Evolutionary conservation across 2,888 invertebrate genomes (phyloP).

Genomic region (Aricia artaxerxes): DNA sequence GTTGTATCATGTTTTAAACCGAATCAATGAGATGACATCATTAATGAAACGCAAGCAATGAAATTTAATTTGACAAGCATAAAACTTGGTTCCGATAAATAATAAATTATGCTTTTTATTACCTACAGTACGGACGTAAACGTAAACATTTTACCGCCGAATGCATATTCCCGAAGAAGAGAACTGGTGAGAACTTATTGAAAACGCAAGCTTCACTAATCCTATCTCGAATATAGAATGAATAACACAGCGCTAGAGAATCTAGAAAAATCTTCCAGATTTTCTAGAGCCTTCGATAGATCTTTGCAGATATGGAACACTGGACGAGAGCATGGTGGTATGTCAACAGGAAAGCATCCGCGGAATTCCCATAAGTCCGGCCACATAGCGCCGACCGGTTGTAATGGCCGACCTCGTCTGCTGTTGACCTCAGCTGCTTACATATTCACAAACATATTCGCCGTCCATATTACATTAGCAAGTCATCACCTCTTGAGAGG

Average conservation of each 20-base stretch:
- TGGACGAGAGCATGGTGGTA: not conserved
- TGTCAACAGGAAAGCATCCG: constrained; percentile 1
- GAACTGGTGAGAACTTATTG: not conserved
- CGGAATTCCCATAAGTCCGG: constrained; percentile 6
- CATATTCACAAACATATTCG: constrained; percentile 23
- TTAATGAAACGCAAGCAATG: not conserved
- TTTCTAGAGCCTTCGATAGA: no score
- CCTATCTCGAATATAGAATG: no score
- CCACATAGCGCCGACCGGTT: constrained; percentile 11
- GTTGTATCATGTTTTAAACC: not conserved
- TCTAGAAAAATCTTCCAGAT: not conserved
- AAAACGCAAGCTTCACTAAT: not conserved
- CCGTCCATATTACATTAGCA: not conserved
- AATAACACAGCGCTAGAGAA: not conserved
- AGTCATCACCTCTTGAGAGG: constrained; percentile 14
- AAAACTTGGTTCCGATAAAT: not conserved
- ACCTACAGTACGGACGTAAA: not conserved
- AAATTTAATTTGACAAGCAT: constrained; percentile 4
- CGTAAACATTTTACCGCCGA: not conserved
- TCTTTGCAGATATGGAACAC: not conserved
- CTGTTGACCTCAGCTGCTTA: constrained; percentile 32
- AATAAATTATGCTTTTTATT: not conserved
- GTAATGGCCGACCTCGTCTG: constrained; percentile 26
- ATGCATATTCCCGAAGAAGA: not conserved
- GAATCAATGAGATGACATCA: not conserved